Evolutionary conservation across 1,140 invertebrate species (phyloP), one percentile per base, ranked within the genome.

Genomic region (Aporrectodea caliginosa): DNA sequence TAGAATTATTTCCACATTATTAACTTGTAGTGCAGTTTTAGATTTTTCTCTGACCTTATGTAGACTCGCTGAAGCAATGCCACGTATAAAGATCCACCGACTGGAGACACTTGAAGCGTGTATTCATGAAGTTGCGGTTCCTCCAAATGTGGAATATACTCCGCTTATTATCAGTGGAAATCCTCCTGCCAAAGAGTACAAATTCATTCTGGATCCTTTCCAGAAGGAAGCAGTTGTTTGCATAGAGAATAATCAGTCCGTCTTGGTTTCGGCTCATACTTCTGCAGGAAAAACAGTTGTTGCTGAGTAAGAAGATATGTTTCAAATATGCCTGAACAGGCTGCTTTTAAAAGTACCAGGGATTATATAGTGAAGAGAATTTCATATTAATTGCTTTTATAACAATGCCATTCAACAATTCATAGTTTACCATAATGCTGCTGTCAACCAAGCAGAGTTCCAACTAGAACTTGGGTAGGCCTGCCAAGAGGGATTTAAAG

Each of bases 241-340:
- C 88, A 93, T 99, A 82, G 97, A 99, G 86, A 99, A 99, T 88
- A 93, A 96, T 86, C 97, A 92, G 82, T 98, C 97, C 30, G 97
- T 99, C 14, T 90, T 99, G 30, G 98, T 99, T 0, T 98, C 97
- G 0, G 98, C 98, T 34, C 98, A 99, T 87, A 99, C 98, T 2
- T 99, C 97, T n/a, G 97, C 98, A 80, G 98, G 98, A 73, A 99
- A 99, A 92, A 99, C 98, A 74, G 98, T 99, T 30, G 96, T 98
- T 58, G 98, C 97, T 35, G 95, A 98, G 93, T 98, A 92, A 91
- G 94, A 92, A n/a, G n/a, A n/a, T n/a, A n/a, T n/a, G n/a, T n/a
- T n/a, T n/a, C n/a, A n/a, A n/a, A n/a, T n/a, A n/a, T n/a, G n/a
- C n/a, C n/a, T n/a, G n/a, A n/a, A n/a, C n/a, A n/a, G n/a, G n/a